Percentiles rank a stretch among this genome's conserved stretches.
These are phyloP conservation scores for Apoda limacodes DNA, from an alignment of 2,888 invertebrate genomes.

Conservation along the genomic window DNA sequence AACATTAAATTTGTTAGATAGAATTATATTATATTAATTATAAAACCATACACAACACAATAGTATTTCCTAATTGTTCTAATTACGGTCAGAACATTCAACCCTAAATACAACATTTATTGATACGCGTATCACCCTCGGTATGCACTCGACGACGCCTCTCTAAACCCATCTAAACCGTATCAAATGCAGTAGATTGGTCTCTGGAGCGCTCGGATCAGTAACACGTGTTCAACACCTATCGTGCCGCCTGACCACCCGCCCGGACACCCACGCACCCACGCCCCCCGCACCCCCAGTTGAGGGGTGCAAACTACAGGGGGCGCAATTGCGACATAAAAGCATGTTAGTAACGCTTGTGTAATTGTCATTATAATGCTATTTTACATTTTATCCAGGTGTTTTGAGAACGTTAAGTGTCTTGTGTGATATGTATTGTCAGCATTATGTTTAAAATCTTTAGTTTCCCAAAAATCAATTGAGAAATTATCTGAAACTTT, in stretches of 20 bases:
- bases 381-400: constrained; percentile 19
- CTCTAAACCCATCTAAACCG: constrained; percentile 31
- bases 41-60: no score
- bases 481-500: no score
- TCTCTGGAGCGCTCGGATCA: constrained; percentile 30
- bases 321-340: constrained; percentile 46
- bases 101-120: no score
- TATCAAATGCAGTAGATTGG: constrained; percentile 51
- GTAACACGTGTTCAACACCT: constrained; percentile 62
- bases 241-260: constrained; percentile 15
- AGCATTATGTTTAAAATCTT: constrained; percentile 6
- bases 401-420: constrained; percentile 13
- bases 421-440: constrained; percentile 7
- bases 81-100: no score
- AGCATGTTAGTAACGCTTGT: constrained; percentile 48
- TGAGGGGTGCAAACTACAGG: constrained; percentile 35
- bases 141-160: no score
- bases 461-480: no score
- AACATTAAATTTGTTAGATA: no score
- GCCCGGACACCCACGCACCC: neutral
- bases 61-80: no score
- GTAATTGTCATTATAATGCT: constrained; percentile 33
- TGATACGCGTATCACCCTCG: no score
- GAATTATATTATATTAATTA: no score
- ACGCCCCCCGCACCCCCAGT: constrained; percentile 4